These are phyloP conservation scores for Leptopterna dolabrata DNA, from an alignment of 2,888 invertebrate genomes.

Conservation along the genomic window DNA sequence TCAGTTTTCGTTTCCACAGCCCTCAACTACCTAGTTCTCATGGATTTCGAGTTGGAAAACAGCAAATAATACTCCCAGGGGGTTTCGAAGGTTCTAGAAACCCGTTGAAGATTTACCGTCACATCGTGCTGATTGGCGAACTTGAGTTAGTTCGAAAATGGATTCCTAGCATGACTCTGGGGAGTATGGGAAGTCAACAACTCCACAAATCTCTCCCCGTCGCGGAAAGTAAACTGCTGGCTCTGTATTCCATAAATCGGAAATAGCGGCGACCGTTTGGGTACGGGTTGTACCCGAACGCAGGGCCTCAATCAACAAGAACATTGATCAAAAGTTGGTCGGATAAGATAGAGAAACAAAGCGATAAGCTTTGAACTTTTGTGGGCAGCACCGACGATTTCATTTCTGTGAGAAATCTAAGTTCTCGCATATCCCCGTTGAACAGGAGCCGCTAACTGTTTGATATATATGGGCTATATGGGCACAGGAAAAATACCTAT, in stretches of 20 bases:
- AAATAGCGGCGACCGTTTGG: not conserved
- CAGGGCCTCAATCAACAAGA: constrained; percentile 27
- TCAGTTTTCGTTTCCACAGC: not conserved
- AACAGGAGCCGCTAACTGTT: not conserved
- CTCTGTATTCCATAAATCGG: constrained; percentile 15
- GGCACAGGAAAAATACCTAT: no score
- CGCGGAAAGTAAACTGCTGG: not conserved
- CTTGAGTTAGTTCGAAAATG: not conserved
- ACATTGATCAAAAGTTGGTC: constrained; percentile 34
- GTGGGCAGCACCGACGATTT: not conserved
- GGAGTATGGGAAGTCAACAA: constrained; percentile 23
- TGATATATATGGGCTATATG: not conserved
- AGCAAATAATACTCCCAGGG: not conserved
- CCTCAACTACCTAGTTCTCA: not conserved
- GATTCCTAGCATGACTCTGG: not conserved
- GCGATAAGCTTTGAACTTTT: constrained; percentile 29
- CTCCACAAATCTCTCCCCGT: constrained; percentile 26
- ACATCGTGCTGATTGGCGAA: constrained; percentile 20
- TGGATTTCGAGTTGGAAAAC: not conserved
- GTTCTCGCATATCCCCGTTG: not conserved
- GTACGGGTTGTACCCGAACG: not conserved
- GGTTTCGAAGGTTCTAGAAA: not conserved
- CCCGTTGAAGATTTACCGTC: not conserved
- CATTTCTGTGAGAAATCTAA: not conserved
- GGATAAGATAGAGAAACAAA: constrained; percentile 28